phyloP scores from a whole-genome alignment of 2,113 vertebrate genomes.

The rabbit (Oryctolagus cuniculus) region mOryCun1.1 NC_091432.1:210184501-210185000 shows the following conservation, averaged over 20 bases:
- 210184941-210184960: constrained; percentile 86
- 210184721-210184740: constrained; percentile 61
- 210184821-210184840: constrained; percentile 86
- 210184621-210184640: constrained; percentile 70
- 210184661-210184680: constrained; percentile 16
- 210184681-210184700: background rate
- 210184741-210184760: constrained; percentile 72
- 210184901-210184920: constrained; percentile 89
- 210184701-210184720: background rate
- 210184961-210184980: constrained; percentile 77
- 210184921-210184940: constrained; percentile 88
- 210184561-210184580: constrained; percentile 74
- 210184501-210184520: constrained; percentile 78
- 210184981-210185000: constrained; percentile 74
- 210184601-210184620: constrained; percentile 55
- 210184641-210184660: constrained; percentile 78
- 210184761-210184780: constrained; percentile 75
- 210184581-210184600: constrained; percentile 69
- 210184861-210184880: constrained; percentile 84
- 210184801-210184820: constrained; percentile 88
- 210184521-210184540: constrained; percentile 82
- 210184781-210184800: constrained; percentile 87
- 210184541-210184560: constrained; percentile 75
- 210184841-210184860: constrained; percentile 87
- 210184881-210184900: constrained; percentile 85